Conservation (phyloP, 2,888 invertebrate genomes). For the Tipula vernalis region DNA sequence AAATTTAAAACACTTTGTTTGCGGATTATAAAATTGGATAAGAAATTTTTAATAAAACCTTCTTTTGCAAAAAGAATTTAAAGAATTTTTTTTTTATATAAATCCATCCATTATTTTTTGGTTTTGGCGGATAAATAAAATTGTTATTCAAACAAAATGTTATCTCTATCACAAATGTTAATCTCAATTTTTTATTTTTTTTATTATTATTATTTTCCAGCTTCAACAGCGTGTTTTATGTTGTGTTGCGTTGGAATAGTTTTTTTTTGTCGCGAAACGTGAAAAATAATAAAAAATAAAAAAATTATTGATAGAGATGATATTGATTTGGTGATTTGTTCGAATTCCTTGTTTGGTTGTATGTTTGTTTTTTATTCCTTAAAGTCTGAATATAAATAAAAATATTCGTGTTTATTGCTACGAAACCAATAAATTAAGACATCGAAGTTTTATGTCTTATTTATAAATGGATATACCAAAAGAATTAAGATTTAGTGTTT, state of each 20-base stretch:
- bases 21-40: not conserved
- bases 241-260: not conserved
- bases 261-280: not conserved
- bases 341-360: constrained; percentile 6
- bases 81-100: not conserved
- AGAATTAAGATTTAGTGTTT: not conserved
- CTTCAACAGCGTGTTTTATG: not conserved
- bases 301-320: constrained; percentile 5
- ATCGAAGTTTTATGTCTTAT: not conserved
- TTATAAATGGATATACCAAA: not conserved
- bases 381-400: not conserved
- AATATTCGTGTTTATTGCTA: not conserved
- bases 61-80: not conserved
- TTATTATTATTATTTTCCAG: not conserved
- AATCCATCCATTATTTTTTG: not conserved
- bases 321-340: constrained; percentile 9
- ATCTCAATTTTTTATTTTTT: not conserved
- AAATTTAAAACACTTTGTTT: not conserved
- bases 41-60: not conserved
- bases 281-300: not conserved
- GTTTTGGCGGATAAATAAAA: constrained; percentile 8
- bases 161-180: constrained; percentile 9
- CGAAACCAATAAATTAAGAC: not conserved
- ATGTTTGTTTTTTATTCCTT: not conserved
- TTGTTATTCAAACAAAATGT: constrained; percentile 10